These are phyloP conservation scores for Plemyria rubiginata DNA, from an alignment of 2,888 invertebrate species.

Conservation along the genomic window DNA sequence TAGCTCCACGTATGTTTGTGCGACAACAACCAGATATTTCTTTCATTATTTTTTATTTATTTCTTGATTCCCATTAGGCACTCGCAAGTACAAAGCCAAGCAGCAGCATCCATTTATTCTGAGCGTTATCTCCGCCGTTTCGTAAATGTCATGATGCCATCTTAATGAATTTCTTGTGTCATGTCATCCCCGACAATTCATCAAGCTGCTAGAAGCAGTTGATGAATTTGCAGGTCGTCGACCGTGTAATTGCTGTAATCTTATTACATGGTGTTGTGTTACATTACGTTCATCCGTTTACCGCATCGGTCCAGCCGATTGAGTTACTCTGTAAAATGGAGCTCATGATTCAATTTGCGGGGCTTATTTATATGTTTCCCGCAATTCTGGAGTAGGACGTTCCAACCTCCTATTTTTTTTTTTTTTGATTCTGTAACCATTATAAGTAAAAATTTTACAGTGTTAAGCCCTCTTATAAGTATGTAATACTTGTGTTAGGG, in stretches of 20 bases:
- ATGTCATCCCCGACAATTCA: constrained; percentile 17
- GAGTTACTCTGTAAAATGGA: constrained; percentile 25
- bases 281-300: constrained; percentile 42
- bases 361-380: constrained; percentile 18
- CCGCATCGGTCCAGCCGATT: constrained; percentile 31
- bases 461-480: no score
- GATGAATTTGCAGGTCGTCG: constrained; percentile 38
- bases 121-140: constrained; percentile 13
- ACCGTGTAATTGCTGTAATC: constrained; percentile 45
- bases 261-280: constrained; percentile 43
- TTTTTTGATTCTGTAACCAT: no score
- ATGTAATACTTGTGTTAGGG: no score
- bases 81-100: constrained; percentile 1
- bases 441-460: no score
- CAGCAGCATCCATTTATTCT: constrained; percentile 13
- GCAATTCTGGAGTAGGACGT: not conserved
- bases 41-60: not conserved
- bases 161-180: constrained; percentile 25
- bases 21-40: no score
- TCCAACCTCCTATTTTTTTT: not conserved
- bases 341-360: constrained; percentile 23
- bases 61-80: constrained; percentile 13
- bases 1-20: no score
- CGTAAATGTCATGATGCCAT: constrained; percentile 26
- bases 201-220: constrained; percentile 20